Evolutionary conservation across 2,888 invertebrate species (phyloP), one percentile per base, ranked within the genome.

Genomic region (Pyrgus malvae): DNA sequence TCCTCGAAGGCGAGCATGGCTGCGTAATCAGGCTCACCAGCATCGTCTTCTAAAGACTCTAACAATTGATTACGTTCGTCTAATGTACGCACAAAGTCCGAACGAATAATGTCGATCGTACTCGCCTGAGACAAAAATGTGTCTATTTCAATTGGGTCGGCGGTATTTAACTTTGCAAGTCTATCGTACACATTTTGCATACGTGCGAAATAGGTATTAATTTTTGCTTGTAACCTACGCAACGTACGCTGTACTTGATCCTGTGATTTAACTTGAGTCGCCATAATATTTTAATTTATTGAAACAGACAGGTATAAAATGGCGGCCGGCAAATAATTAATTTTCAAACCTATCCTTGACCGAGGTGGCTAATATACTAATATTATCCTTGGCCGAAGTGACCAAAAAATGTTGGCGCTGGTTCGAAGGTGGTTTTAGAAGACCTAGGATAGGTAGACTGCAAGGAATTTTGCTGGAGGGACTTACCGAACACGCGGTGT

Each of bases 31-130:
- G 51, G 51, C 9, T 42, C 37, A 27, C 7, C 16, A 12, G 35
- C 23, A 8, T 48, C 48, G 8, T n/a, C 12, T 25, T 23, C 9
- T 8, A 33, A 42, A 2, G 29, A n/a, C n/a, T n/a, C n/a, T 14
- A 42, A 21, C 9, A 23, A 42, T 7, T 51, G 23, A 23, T 51
- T 51, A 21, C 51, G 51, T 33, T 51, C 51, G 51, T 51, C 51
- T 21, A 51, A 44, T 35, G 42, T 44, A 23, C 35, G 23, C 23
- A 44, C 35, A 27, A 51, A 51, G 17, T 51, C 51, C 33, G 42
- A 44, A 33, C 44, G 42, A 44, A 51, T 42, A 42, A 42, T 25
- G 51, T 51, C 49, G 31, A 49, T 29, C 27, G 49, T 49, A 19
- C 40, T 40, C 4, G 49, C 40, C 17, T 49, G n/a, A 25, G 49